These are phyloP conservation scores for Calidris pugnax DNA, from an alignment of 2,113 vertebrate genomes.

Conservation along the genomic window DNA sequence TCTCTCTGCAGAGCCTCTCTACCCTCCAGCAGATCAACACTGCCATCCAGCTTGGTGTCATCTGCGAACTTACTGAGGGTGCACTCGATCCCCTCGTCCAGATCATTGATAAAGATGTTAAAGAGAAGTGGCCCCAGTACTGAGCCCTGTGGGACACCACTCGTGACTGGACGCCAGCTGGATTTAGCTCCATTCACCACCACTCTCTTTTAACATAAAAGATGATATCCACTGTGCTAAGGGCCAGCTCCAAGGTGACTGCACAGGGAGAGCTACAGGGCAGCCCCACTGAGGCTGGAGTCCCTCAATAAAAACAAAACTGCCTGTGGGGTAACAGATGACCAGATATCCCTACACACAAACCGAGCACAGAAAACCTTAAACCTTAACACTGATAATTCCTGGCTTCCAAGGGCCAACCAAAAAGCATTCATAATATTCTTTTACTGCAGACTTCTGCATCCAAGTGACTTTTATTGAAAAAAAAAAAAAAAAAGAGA, in stretches of 20 bases:
- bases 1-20: too few species aligned
- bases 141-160: too few species aligned
- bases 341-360: neutral
- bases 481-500: neutral
- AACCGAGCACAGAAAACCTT: fast-evolving
- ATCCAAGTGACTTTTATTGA: neutral
- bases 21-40: too few species aligned
- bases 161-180: too few species aligned
- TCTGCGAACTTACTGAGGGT: too few species aligned
- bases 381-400: neutral
- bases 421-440: neutral
- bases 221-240: neutral
- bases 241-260: neutral
- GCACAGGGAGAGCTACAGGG: fast-evolving
- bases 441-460: neutral
- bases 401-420: fast-evolving
- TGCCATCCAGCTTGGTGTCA: too few species aligned
- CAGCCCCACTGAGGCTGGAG: neutral
- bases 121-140: too few species aligned
- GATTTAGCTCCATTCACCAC: too few species aligned
- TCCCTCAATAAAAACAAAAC: neutral
- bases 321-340: fast-evolving
- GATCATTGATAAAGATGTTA: too few species aligned
- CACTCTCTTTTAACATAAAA: neutral
- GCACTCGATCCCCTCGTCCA: too few species aligned